Conservation (phyloP, 1,140 invertebrate genomes). For the Ips nitidus region DNA sequence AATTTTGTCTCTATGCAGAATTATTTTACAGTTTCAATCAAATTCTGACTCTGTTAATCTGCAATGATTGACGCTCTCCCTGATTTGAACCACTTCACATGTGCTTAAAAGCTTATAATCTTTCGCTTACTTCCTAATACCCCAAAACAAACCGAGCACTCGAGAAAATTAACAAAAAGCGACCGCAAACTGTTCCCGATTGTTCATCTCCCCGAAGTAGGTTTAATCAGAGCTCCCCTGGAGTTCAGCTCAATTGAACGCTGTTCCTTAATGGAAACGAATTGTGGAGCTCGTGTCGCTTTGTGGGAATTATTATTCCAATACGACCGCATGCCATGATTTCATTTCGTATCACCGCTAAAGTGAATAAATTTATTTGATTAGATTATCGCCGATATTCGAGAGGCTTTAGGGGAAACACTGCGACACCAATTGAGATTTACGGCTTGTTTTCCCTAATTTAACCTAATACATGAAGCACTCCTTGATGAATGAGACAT, state of each 20-base stretch:
- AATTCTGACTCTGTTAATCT: neutral
- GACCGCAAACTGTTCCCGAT: conserved; percentile 34
- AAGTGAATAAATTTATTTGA: conserved; percentile 33
- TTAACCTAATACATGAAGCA: neutral
- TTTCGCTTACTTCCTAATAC: neutral
- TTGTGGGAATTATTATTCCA: conserved; percentile 35
- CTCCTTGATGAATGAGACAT: neutral
- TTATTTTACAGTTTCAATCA: neutral
- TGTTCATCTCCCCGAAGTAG: conserved; percentile 36
- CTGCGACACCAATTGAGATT: conserved; percentile 11
- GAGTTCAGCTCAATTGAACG: conserved; percentile 34
- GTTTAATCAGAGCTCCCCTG: conserved; percentile 35
- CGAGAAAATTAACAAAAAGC: conserved; percentile 33
- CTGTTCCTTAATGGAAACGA: conserved; percentile 36
- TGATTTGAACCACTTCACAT: neutral
- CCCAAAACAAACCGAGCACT: conserved; percentile 24
- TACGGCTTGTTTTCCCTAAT: conserved; percentile 16
- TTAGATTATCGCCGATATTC: conserved; percentile 31
- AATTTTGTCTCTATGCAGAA: too few species aligned
- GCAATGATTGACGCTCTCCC: neutral
- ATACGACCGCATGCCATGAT: conserved; percentile 34
- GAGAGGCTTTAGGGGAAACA: conserved; percentile 21
- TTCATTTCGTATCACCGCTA: conserved; percentile 30
- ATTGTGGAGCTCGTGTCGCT: conserved; percentile 37
- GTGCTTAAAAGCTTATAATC: too few species aligned